Evolutionary conservation across 2,113 vertebrate genomes (phyloP).

Genomic region (Donacobius atricapilla): DNA sequence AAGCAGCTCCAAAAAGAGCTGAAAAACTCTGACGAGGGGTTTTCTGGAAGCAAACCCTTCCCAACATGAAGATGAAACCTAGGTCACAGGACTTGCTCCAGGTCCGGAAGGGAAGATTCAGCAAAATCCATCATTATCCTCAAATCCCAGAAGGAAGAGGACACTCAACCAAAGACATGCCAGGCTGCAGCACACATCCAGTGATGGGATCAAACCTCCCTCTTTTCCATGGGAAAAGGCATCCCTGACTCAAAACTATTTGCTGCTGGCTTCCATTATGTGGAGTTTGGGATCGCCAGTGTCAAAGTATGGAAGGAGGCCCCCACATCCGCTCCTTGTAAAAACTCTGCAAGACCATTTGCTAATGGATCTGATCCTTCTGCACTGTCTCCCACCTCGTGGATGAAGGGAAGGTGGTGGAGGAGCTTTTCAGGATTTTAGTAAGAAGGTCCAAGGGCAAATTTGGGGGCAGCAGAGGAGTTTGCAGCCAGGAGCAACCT

Average conservation of each 20-base stretch:
- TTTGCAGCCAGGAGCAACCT: neutral
- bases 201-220: neutral
- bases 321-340: no score
- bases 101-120: neutral
- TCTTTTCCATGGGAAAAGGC: neutral
- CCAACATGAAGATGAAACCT: neutral
- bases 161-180: accelerated
- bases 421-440: neutral
- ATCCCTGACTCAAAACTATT: neutral
- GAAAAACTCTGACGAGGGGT: neutral
- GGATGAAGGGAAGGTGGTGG: neutral
- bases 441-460: neutral
- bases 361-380: neutral
- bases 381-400: accelerated
- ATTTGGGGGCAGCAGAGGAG: neutral
- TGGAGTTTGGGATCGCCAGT: neutral
- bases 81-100: accelerated
- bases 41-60: neutral
- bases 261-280: neutral
- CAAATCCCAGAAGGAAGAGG: neutral
- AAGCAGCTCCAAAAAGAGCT: neutral
- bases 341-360: neutral
- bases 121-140: accelerated
- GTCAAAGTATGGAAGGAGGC: neutral
- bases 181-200: neutral